Evolutionary conservation across 1,140 invertebrate genomes (phyloP).

Genomic region (Temnothorax curvispinosus): DNA sequence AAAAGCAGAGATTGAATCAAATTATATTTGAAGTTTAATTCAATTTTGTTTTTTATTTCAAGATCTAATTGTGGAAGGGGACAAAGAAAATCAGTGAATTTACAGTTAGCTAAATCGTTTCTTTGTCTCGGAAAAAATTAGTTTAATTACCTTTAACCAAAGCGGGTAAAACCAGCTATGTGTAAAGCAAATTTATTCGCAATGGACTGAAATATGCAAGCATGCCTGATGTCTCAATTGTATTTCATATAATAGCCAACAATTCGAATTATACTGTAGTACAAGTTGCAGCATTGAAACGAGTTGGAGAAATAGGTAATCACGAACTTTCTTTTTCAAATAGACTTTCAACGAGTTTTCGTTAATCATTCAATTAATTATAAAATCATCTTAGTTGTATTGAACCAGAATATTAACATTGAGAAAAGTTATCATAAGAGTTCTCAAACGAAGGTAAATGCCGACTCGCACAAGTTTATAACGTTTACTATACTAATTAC

Average conservation of each 20-base stretch:
- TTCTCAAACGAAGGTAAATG: slow-evolving; percentile 17
- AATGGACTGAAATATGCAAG: background rate
- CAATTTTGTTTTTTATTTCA: background rate
- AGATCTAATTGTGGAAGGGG: background rate
- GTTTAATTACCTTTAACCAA: slow-evolving; percentile 3
- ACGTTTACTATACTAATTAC: slow-evolving; percentile 48
- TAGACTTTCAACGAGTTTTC: background rate
- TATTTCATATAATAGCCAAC: slow-evolving; percentile 8
- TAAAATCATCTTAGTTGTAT: slow-evolving; percentile 34
- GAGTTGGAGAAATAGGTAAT: background rate
- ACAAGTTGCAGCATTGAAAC: background rate
- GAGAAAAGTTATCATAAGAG: background rate
- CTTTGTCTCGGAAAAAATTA: background rate
- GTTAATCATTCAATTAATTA: slow-evolving; percentile 10
- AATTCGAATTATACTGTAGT: background rate
- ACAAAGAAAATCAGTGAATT: slow-evolving; percentile 4
- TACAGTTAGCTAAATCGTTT: slow-evolving; percentile 11
- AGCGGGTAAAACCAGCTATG: background rate
- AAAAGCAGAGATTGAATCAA: background rate
- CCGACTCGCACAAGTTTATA: slow-evolving; percentile 46
- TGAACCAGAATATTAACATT: background rate
- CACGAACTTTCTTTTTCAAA: slow-evolving; percentile 3
- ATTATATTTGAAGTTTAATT: slow-evolving; percentile 19
- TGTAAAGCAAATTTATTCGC: slow-evolving; percentile 26
- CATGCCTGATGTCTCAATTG: background rate